A percentile compares a stretch with the other conserved stretches of the same genome.
phyloP scores from a whole-genome alignment of 2,888 invertebrate species.

The Serrognathus titanus region DNA sequence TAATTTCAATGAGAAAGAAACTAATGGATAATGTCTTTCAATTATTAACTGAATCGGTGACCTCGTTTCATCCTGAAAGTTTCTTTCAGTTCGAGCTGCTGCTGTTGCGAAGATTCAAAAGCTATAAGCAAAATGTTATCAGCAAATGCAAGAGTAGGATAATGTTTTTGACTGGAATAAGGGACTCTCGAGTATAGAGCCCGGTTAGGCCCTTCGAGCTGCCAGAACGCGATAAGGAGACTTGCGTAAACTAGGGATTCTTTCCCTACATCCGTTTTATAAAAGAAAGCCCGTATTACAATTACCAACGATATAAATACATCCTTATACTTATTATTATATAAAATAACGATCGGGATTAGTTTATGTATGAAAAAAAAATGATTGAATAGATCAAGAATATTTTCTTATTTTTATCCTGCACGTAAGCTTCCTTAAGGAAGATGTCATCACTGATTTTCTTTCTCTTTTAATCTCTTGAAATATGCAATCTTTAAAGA shows the following conservation, averaged over 20 bases:
- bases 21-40: too few relatives aligned
- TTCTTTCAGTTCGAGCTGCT: background rate
- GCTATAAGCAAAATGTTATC: slow-evolving; percentile 1
- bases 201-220: slow-evolving; percentile 44
- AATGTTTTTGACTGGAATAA: slow-evolving; percentile 45
- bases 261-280: slow-evolving; percentile 23
- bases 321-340: background rate
- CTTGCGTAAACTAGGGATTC: slow-evolving; percentile 40
- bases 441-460: too few relatives aligned
- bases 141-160: slow-evolving; percentile 37
- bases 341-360: too few relatives aligned
- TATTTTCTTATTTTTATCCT: too few relatives aligned
- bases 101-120: background rate
- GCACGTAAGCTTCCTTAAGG: too few relatives aligned
- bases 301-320: background rate
- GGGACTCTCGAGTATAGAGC: slow-evolving; percentile 36
- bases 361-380: too few relatives aligned
- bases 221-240: slow-evolving; percentile 44
- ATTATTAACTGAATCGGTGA: too few relatives aligned
- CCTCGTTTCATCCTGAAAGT: background rate
- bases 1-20: too few relatives aligned
- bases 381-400: too few relatives aligned
- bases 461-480: too few relatives aligned
- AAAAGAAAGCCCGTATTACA: slow-evolving; percentile 13
- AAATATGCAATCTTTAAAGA: too few relatives aligned